A percentile compares a stretch with the other conserved stretches of the same genome.
phyloP scores from a whole-genome alignment of 2,888 invertebrate species.

The Phlogophora meticulosa region DNA sequence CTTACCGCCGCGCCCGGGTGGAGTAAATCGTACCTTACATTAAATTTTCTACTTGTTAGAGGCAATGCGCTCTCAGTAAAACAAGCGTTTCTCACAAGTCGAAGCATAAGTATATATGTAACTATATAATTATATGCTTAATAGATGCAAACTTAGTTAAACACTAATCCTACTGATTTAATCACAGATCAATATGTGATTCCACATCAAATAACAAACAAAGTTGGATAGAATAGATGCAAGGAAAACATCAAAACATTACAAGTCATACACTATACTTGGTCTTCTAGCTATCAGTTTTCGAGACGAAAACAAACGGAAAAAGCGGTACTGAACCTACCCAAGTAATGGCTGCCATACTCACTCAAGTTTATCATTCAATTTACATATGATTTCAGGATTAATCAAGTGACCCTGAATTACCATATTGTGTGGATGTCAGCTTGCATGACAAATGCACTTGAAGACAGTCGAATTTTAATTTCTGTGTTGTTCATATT shows the following conservation, averaged over 20 bases:
- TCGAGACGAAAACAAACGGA: constrained; percentile 2
- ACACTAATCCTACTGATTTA: constrained; percentile 21
- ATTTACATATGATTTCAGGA: background rate
- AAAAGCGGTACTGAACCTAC: background rate
- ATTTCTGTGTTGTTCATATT: background rate
- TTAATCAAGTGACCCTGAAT: background rate
- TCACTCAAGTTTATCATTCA: constrained; percentile 5
- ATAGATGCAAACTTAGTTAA: constrained; percentile 8
- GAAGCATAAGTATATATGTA: background rate
- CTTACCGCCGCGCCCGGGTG: background rate
- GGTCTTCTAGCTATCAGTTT: constrained; percentile 27
- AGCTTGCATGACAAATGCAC: background rate
- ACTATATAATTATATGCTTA: constrained; percentile 4
- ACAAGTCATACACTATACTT: constrained; percentile 11
- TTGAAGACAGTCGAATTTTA: background rate
- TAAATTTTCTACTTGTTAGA: background rate
- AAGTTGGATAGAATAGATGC: background rate
- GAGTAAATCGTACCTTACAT: background rate
- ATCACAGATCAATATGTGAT: constrained; percentile 23
- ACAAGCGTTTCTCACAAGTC: background rate
- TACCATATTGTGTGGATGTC: background rate
- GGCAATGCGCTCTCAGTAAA: background rate
- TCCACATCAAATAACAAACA: constrained; percentile 7
- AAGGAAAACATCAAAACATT: constrained; percentile 8
- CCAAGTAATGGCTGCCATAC: background rate